Evolutionary conservation across 2,797 vertebrate species (phyloP).

Genomic region (Acipenser ruthenus): DNA sequence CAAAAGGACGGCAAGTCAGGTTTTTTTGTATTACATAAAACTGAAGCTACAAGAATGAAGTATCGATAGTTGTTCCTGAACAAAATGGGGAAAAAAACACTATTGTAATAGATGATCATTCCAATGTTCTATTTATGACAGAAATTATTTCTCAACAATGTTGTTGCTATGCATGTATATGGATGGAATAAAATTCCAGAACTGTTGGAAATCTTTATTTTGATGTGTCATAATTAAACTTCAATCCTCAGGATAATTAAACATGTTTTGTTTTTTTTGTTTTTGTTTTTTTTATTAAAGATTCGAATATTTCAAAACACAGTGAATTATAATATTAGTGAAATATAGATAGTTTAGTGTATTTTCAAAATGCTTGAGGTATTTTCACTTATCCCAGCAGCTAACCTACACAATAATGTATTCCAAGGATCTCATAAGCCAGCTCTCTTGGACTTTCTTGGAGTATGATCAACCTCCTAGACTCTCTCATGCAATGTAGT

Average conservation of each 20-base stretch:
- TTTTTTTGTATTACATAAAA: slow-evolving; percentile 76
- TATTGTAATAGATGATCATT: slow-evolving; percentile 96
- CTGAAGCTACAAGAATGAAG: slow-evolving; percentile 57
- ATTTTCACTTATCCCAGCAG: too few species aligned
- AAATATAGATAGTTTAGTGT: too few species aligned
- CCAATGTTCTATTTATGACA: slow-evolving; percentile 99
- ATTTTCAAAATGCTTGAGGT: too few species aligned
- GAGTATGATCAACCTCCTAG: too few species aligned
- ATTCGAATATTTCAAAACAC: too few species aligned
- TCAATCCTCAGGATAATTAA: slow-evolving; percentile 75
- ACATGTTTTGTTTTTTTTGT: too few species aligned
- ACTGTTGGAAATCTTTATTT: slow-evolving; percentile 94
- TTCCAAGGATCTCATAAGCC: too few species aligned
- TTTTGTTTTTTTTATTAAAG: too few species aligned
- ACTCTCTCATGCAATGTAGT: too few species aligned
- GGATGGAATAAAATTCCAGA: slow-evolving; percentile 99
- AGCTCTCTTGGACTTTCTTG: too few species aligned
- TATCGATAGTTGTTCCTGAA: slow-evolving; percentile 60
- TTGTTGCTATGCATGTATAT: slow-evolving; percentile 99
- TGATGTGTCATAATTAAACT: slow-evolving; percentile 85
- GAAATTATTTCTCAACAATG: slow-evolving; percentile 99
- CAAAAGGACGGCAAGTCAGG: slow-evolving; percentile 80
- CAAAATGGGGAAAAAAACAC: slow-evolving; percentile 65
- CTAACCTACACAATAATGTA: too few species aligned
- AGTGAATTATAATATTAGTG: too few species aligned